These are phyloP conservation scores for Prunella fulvescens DNA, from an alignment of 2,113 vertebrate species.

Conservation along the genomic window DNA sequence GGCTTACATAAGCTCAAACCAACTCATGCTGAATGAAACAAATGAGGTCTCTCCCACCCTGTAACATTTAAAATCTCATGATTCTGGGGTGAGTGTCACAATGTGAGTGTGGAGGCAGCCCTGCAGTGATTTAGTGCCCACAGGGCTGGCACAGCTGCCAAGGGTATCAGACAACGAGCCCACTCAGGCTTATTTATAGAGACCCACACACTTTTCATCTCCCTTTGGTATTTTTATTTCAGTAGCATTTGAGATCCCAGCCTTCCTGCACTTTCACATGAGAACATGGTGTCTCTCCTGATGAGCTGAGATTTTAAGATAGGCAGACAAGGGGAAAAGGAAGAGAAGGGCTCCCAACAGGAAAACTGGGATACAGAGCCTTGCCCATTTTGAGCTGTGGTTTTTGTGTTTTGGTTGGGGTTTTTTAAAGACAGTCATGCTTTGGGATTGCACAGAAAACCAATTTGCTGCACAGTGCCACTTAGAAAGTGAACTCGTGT, in stretches of 20 bases:
- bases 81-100: background rate
- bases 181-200: background rate
- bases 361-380: background rate
- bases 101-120: background rate
- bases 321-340: background rate
- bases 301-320: background rate
- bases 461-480: background rate
- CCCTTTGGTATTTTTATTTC: background rate
- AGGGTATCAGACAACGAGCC: background rate
- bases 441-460: background rate
- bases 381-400: background rate
- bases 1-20: background rate
- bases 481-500: slow-evolving; percentile 18
- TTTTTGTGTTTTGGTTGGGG: background rate
- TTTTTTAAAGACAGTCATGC: background rate
- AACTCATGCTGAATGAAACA: background rate
- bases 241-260: background rate
- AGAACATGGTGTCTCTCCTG: background rate
- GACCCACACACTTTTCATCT: background rate
- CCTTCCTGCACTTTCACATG: background rate
- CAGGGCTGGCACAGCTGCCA: background rate
- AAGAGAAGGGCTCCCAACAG: background rate
- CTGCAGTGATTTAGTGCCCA: background rate
- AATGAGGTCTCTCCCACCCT: background rate
- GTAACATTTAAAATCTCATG: background rate